These are phyloP conservation scores for Amblyraja radiata DNA, from an alignment of 2,797 vertebrate species.

Conservation along the genomic window DNA sequence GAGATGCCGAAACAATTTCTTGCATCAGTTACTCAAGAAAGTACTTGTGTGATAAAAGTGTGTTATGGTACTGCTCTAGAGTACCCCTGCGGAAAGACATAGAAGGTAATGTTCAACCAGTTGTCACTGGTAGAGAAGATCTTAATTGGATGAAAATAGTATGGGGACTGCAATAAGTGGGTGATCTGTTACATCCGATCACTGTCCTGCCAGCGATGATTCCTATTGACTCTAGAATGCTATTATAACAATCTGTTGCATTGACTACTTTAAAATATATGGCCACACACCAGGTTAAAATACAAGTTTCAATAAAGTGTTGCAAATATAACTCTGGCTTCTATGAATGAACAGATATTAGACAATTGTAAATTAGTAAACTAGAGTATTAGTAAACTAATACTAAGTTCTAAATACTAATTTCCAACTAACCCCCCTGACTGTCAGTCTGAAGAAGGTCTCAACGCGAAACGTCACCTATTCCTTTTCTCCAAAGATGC, in stretches of 20 bases:
- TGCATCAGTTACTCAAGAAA: not conserved
- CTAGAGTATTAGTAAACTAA: too few relatives aligned
- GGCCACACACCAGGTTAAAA: not conserved
- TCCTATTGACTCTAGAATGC: not conserved
- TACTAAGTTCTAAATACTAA: too few relatives aligned
- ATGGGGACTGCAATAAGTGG: not conserved
- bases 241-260: not conserved
- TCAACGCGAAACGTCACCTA: too few relatives aligned
- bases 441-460: too few relatives aligned
- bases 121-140: not conserved
- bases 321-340: not conserved
- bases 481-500: too few relatives aligned
- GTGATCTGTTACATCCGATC: not conserved
- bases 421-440: too few relatives aligned
- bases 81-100: not conserved
- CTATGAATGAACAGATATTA: not conserved
- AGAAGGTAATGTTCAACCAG: not conserved
- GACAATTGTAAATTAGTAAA: not conserved
- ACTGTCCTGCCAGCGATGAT: not conserved
- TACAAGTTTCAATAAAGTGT: not conserved
- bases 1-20: not conserved
- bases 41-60: not conserved
- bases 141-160: not conserved
- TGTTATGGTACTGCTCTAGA: too few relatives aligned
- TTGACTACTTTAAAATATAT: not conserved